Conservation (phyloP, 2,888 invertebrate species). For the Theretra japonica region DNA sequence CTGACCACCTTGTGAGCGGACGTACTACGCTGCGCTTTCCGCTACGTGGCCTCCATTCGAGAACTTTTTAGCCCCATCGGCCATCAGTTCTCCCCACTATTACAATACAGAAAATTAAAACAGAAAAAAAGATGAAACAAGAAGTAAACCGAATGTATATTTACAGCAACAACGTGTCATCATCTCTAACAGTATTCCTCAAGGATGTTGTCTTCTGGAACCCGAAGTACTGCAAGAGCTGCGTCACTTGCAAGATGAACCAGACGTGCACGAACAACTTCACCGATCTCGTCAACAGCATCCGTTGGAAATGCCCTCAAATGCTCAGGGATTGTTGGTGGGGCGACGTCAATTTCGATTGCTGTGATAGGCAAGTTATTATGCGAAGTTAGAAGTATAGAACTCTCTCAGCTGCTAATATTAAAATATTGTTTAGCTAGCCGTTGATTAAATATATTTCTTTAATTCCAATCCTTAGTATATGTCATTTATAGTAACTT, state of each 20-base stretch:
- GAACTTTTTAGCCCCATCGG: too few relatives aligned
- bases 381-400: too few relatives aligned
- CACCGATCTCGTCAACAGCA: slow-evolving; percentile 46
- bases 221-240: slow-evolving; percentile 64
- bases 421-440: too few relatives aligned
- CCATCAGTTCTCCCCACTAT: too few relatives aligned
- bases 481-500: too few relatives aligned
- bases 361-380: slow-evolving; percentile 66
- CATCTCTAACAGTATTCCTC: slow-evolving; percentile 53
- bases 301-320: slow-evolving; percentile 63
- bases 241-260: slow-evolving; percentile 59
- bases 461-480: too few relatives aligned
- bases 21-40: too few relatives aligned
- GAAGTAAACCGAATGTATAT: slow-evolving; percentile 22
- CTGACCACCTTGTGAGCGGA: too few relatives aligned
- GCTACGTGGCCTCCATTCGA: too few relatives aligned
- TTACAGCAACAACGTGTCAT: slow-evolving; percentile 58
- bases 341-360: slow-evolving; percentile 60
- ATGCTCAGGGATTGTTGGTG: slow-evolving; percentile 72
- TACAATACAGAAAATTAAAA: too few relatives aligned
- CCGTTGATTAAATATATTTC: too few relatives aligned
- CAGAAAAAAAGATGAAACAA: too few relatives aligned
- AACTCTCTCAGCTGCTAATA: not conserved
- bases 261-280: slow-evolving; percentile 62
- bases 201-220: slow-evolving; percentile 69